Conservation (phyloP, 1,140 invertebrate species). For the Eriosoma lanigerum region DNA sequence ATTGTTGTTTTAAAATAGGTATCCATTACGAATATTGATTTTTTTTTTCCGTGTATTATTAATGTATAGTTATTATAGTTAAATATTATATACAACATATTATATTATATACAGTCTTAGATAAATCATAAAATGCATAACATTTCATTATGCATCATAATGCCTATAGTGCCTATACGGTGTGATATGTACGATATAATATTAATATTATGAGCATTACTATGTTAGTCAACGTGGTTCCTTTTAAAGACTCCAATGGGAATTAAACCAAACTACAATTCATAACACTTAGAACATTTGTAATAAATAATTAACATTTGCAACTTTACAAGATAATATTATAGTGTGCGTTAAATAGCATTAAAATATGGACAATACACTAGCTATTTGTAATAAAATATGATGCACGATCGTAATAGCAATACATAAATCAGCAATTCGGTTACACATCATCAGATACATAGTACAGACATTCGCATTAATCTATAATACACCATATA, state of each 20-base stretch:
- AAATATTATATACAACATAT: too few species aligned
- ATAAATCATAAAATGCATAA: conserved; percentile 10
- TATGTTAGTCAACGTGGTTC: conserved; percentile 2
- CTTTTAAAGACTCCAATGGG: conserved; percentile 25
- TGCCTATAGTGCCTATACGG: not conserved
- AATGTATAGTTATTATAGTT: too few species aligned
- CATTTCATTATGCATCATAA: conserved; percentile 6
- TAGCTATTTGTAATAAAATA: not conserved
- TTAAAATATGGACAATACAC: not conserved
- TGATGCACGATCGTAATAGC: not conserved
- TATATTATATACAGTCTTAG: too few species aligned
- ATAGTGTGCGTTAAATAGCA: not conserved
- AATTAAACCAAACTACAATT: conserved; percentile 18
- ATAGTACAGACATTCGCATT: not conserved
- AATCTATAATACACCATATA: not conserved
- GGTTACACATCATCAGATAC: not conserved
- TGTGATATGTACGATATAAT: not conserved
- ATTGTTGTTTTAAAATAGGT: too few species aligned
- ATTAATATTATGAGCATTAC: conserved; percentile 22
- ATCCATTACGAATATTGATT: too few species aligned
- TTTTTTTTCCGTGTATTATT: too few species aligned
- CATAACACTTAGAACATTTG: not conserved
- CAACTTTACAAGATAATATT: conserved; percentile 1
- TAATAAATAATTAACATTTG: conserved; percentile 25
- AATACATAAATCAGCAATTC: not conserved